These are phyloP conservation scores for Cecidostiba fungosa DNA, from an alignment of 2,888 invertebrate genomes.

Conservation along the genomic window DNA sequence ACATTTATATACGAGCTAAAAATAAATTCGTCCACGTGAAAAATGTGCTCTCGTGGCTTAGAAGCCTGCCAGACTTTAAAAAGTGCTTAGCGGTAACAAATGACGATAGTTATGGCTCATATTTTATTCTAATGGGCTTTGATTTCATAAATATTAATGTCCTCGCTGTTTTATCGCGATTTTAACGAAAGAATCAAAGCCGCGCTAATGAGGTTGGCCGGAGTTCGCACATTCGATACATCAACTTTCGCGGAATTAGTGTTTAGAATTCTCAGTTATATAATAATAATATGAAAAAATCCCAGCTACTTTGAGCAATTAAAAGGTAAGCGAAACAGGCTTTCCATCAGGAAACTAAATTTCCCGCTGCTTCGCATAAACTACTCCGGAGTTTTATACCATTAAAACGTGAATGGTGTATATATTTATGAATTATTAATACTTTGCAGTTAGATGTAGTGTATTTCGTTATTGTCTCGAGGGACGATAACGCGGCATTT, in stretches of 20 bases:
- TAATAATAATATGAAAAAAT: neutral
- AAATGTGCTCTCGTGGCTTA: neutral
- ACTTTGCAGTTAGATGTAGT: too few species aligned
- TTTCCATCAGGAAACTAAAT: neutral
- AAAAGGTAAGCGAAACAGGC: neutral
- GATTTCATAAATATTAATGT: neutral
- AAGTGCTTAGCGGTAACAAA: slow-evolving; percentile 17
- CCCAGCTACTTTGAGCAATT: neutral
- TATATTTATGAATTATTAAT: too few species aligned
- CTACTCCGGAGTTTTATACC: neutral
- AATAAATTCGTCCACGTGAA: neutral
- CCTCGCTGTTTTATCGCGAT: neutral
- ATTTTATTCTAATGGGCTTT: neutral
- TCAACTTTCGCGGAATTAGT: too few species aligned
- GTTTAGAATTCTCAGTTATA: neutral
- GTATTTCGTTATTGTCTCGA: too few species aligned
- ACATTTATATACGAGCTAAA: neutral
- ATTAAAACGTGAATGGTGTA: too few species aligned
- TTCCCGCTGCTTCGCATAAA: neutral
- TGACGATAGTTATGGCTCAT: slow-evolving; percentile 9
- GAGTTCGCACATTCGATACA: neutral
- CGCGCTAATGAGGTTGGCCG: neutral
- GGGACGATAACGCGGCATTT: too few species aligned
- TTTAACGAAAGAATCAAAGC: neutral
- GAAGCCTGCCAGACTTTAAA: neutral